Conservation (phyloP, 1,140 invertebrate genomes). For the Oryctes rhinoceros region DNA sequence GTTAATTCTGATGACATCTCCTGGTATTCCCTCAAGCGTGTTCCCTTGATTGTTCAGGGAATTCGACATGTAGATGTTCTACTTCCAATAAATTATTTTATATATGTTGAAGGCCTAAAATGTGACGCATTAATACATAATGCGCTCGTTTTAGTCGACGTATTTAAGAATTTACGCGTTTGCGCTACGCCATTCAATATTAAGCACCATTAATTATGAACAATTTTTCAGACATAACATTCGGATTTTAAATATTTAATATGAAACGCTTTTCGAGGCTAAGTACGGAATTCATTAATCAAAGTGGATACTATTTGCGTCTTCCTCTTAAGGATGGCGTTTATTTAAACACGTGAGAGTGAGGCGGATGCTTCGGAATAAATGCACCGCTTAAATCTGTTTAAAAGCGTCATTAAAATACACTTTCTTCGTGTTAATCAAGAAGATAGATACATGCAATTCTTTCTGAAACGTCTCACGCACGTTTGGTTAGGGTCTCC, state of each 20-base stretch:
- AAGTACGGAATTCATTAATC: neutral
- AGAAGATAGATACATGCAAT: neutral
- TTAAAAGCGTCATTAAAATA: neutral
- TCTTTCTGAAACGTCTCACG: no score
- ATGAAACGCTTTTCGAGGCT: neutral
- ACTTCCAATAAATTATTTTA: neutral
- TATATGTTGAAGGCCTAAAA: neutral
- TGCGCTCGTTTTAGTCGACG: neutral
- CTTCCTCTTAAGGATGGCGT: neutral
- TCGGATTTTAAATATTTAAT: neutral
- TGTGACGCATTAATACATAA: neutral
- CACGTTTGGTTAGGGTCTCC: no score
- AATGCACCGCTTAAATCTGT: neutral
- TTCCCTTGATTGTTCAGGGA: slow-evolving; percentile 5
- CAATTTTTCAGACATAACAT: neutral
- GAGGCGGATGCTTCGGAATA: neutral
- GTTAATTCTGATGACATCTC: neutral
- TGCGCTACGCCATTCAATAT: neutral
- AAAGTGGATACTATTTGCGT: neutral
- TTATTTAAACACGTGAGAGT: neutral
- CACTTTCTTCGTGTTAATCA: neutral
- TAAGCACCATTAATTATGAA: neutral
- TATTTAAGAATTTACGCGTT: neutral
- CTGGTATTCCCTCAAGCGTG: neutral
- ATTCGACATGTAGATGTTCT: neutral